phyloP scores from a whole-genome alignment of 2,797 vertebrate species.

The Apodemus agrarius region DNA sequence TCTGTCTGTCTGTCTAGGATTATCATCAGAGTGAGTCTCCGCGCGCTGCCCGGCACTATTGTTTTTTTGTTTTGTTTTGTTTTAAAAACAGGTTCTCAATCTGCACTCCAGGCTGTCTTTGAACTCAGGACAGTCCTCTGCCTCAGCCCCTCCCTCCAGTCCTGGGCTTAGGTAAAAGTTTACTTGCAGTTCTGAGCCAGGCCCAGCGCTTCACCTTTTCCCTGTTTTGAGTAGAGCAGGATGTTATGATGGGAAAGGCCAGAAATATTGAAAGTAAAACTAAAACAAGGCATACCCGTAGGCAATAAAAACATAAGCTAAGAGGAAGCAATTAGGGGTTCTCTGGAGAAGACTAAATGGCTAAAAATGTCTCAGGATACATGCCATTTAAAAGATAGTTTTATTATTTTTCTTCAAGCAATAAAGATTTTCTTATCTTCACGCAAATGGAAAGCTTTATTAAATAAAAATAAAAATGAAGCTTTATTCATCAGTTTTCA shows the following conservation, averaged over 20 bases:
- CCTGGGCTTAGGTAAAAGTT: neutral
- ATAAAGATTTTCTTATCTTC: neutral
- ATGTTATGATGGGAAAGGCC: neutral
- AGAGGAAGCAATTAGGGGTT: neutral
- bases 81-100: neutral
- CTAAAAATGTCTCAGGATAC: neutral
- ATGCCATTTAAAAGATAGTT: neutral
- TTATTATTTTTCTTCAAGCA: neutral
- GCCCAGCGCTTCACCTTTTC: neutral
- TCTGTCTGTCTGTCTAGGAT: too few relatives aligned
- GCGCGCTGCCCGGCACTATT: accelerated
- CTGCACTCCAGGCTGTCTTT: neutral
- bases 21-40: neutral
- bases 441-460: neutral
- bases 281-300: accelerated
- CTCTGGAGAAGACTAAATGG: neutral
- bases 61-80: neutral
- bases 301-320: too few relatives aligned
- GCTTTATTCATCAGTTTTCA: neutral
- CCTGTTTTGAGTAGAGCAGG: neutral
- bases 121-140: neutral
- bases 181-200: neutral
- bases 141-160: neutral
- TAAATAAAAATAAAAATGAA: neutral
- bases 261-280: slow-evolving; percentile 14